Evolutionary conservation across 1,140 invertebrate species (phyloP).

Genomic region (Palaemon carinicauda): DNA sequence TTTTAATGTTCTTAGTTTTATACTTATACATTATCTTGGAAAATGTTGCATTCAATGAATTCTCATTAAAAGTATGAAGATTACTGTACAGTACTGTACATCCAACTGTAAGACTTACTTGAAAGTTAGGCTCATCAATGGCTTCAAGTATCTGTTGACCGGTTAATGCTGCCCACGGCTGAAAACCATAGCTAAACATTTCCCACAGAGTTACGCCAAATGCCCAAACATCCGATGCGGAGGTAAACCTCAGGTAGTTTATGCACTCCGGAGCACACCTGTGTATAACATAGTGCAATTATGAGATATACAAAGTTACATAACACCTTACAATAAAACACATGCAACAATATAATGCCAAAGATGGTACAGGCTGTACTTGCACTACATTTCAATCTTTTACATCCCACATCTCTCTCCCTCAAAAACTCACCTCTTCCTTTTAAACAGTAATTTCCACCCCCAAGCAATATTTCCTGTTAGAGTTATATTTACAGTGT

Average conservation of each 20-base stretch:
- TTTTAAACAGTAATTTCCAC: too few species aligned
- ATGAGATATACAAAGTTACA: neutral
- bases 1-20: too few species aligned
- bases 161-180: slow-evolving; percentile 95
- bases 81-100: neutral
- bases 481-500: too few species aligned
- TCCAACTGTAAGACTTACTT: slow-evolving; percentile 63
- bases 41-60: too few species aligned
- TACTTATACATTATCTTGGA: too few species aligned
- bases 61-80: too few species aligned
- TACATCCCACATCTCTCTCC: too few species aligned
- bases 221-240: slow-evolving; percentile 96
- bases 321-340: neutral
- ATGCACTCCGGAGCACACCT: slow-evolving; percentile 98
- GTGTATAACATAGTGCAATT: slow-evolving; percentile 28
- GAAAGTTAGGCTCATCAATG: slow-evolving; percentile 90
- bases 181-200: slow-evolving; percentile 97
- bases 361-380: too few species aligned
- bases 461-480: too few species aligned
- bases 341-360: too few species aligned
- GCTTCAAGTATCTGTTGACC: slow-evolving; percentile 95
- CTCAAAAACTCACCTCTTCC: too few species aligned
- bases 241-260: slow-evolving; percentile 94
- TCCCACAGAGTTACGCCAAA: slow-evolving; percentile 99
- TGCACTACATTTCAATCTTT: too few species aligned